phyloP scores from a whole-genome alignment of 1,140 invertebrate genomes.

The Tetragnatha versicolor region DNA sequence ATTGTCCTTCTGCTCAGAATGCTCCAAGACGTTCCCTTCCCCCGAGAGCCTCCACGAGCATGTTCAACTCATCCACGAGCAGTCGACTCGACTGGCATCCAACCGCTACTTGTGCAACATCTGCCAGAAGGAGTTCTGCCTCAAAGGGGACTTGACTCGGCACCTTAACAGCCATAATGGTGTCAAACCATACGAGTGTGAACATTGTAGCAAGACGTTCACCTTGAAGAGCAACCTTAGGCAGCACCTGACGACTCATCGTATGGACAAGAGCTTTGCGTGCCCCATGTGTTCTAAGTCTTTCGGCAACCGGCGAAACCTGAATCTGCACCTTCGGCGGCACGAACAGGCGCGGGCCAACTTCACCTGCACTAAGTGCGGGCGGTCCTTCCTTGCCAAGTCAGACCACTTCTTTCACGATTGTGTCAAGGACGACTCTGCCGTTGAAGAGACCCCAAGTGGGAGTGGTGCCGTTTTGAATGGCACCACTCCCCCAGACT shows the following conservation, averaged over 20 bases:
- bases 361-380: conserved; percentile 53
- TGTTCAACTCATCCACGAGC: conserved; percentile 50
- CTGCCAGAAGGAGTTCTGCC: conserved; percentile 42
- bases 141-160: conserved; percentile 44
- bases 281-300: conserved; percentile 49
- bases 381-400: conserved; percentile 47
- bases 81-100: conserved; percentile 37
- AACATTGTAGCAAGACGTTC: conserved; percentile 46
- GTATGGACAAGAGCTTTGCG: conserved; percentile 29
- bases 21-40: conserved; percentile 50
- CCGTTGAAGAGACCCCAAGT: background rate
- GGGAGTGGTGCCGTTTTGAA: conserved; percentile 18
- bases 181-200: conserved; percentile 47
- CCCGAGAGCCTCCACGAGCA: conserved; percentile 45
- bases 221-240: conserved; percentile 48
- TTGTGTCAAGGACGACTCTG: conserved; percentile 3
- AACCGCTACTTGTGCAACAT: conserved; percentile 49
- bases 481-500: conserved; percentile 22
- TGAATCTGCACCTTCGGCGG: conserved; percentile 35
- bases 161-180: conserved; percentile 50
- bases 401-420: conserved; percentile 54
- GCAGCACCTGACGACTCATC: conserved; percentile 43
- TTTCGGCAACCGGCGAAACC: conserved; percentile 45
- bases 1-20: conserved; percentile 48
- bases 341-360: conserved; percentile 51